Evolutionary conservation across 2,888 invertebrate species (phyloP).

Genomic region (Apodemia duryi): DNA sequence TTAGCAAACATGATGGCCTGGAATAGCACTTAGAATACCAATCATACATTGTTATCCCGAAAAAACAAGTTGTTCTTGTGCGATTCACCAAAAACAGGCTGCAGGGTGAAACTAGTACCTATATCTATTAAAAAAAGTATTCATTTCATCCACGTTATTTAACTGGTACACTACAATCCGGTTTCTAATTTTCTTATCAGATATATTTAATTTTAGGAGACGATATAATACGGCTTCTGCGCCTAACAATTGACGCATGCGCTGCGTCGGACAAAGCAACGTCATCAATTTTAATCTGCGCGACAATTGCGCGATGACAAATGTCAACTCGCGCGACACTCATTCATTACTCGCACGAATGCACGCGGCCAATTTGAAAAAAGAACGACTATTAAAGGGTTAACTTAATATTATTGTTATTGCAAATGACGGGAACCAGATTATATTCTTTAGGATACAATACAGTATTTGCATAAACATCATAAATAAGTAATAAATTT

Average conservation of each 20-base stretch:
- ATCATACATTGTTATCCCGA: too few species aligned
- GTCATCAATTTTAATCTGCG: conserved; percentile 79
- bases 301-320: conserved; percentile 78
- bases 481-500: too few species aligned
- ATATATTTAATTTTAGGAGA: conserved; percentile 37
- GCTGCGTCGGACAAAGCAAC: conserved; percentile 63
- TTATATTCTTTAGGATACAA: conserved; percentile 37
- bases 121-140: too few species aligned
- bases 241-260: conserved; percentile 53
- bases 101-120: too few species aligned
- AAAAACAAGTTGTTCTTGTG: too few species aligned
- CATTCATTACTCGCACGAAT: conserved; percentile 68
- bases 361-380: conserved; percentile 59
- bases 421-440: conserved; percentile 52
- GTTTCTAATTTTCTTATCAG: conserved; percentile 27
- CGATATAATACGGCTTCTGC: conserved; percentile 53
- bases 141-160: background rate
- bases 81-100: too few species aligned
- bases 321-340: conserved; percentile 68
- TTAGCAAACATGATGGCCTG: too few species aligned
- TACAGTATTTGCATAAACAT: too few species aligned
- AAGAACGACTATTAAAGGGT: conserved; percentile 72
- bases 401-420: conserved; percentile 55
- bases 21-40: too few species aligned
- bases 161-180: background rate